These are phyloP conservation scores for Cheilosia vernalis DNA, from an alignment of 2,888 invertebrate genomes.

Conservation along the genomic window DNA sequence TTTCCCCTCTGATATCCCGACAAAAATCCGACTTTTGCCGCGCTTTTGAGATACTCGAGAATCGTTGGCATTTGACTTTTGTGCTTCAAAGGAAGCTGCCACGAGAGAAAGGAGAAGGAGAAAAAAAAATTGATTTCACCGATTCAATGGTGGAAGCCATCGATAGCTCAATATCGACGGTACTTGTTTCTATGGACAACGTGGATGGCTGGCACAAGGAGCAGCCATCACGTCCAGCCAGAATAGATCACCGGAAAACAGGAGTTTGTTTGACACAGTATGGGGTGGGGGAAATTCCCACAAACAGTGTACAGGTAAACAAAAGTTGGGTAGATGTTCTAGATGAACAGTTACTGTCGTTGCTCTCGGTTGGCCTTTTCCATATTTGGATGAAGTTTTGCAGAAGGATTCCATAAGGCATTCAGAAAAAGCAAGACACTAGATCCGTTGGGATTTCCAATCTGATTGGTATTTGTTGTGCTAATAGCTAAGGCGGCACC, in stretches of 20 bases:
- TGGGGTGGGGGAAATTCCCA: slow-evolving; percentile 8
- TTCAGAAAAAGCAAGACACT: slow-evolving; percentile 37
- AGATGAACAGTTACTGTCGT: slow-evolving; percentile 49
- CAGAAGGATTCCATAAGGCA: neutral
- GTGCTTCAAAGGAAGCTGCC: slow-evolving; percentile 43
- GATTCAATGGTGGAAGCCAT: neutral
- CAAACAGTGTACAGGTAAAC: slow-evolving; percentile 59
- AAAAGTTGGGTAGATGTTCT: too few species aligned
- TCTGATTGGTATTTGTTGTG: slow-evolving; percentile 75
- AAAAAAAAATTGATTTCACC: neutral
- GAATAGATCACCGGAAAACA: slow-evolving; percentile 65
- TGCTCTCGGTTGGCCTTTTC: slow-evolving; percentile 50
- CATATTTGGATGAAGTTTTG: slow-evolving; percentile 36
- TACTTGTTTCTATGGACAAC: neutral
- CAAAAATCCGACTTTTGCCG: slow-evolving; percentile 23
- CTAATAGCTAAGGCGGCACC: slow-evolving; percentile 67
- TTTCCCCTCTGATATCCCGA: neutral
- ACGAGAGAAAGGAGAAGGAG: neutral
- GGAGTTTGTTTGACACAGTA: slow-evolving; percentile 12
- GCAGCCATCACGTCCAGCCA: slow-evolving; percentile 18
- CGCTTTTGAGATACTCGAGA: slow-evolving; percentile 7
- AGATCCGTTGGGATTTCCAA: slow-evolving; percentile 68
- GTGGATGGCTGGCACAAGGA: too few species aligned
- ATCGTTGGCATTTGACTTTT: slow-evolving; percentile 43
- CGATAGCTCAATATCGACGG: neutral